Evolutionary conservation across 2,113 vertebrate genomes (phyloP), one percentile per base, ranked within the genome.

Genomic region (Nanorana parkeri): DNA sequence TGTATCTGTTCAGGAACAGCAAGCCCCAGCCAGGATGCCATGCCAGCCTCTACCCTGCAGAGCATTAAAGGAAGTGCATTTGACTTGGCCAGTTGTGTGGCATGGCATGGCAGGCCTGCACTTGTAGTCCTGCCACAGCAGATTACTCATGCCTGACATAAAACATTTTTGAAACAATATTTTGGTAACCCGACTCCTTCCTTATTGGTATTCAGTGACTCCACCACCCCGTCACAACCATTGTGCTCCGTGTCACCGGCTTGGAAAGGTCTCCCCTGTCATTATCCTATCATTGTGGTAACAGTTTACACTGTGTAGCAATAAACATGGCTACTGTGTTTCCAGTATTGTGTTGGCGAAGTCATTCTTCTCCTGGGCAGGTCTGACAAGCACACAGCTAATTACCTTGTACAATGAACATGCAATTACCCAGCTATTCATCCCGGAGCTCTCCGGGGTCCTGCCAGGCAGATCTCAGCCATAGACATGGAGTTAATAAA

Each of bases 241-340:
- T 69, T 69, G 67, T 52, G 66, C 17, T 29, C 65, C 65, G 2
- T 4, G 65, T 32, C 65, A 3, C 29, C 64, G 55, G 13, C 51
- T 21, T 56, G 77, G 26, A 78, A 15, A 65, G 5, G 77, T 55
- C 28, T 56, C 60, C 26, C 29, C n/a, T 3, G 41, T 11, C 54
- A 58, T 68, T 36, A 66, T 54, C 24, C n/a, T 20, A 56, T 58
- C 68, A 56, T 68, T 55, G 67, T 78, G 63, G 24, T 67, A 56
- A 78, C 63, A 67, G 47, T 71, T 21, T 36, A 17, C 20, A 7
- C 6, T 7, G 56, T 73, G 84, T 71, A 61, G 21, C 10, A 58
- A 15, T 1, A 2, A 71, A 41, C n/a, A 41, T 21, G 10, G 8
- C 1, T 3, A 60, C 0, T 15, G 1, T n/a, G 1, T 68, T 29